Evolutionary conservation across 2,888 invertebrate genomes (phyloP).

Genomic region (Diogma glabrata): DNA sequence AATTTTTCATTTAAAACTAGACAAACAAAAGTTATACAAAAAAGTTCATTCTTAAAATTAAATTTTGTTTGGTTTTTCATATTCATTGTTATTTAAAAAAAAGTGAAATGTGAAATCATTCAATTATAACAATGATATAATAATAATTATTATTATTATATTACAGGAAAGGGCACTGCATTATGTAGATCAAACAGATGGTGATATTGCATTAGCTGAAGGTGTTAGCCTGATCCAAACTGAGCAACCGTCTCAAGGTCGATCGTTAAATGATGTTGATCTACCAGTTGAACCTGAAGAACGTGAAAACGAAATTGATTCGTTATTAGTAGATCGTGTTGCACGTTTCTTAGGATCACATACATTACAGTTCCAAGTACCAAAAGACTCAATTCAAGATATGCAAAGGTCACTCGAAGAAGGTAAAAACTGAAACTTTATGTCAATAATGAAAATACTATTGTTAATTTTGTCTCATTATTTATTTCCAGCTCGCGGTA

Average conservation of each 20-base stretch:
- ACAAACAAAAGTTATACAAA: too few species aligned
- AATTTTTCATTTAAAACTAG: neutral
- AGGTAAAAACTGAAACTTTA: too few species aligned
- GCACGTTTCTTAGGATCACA: slow-evolving; percentile 66
- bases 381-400: slow-evolving; percentile 57
- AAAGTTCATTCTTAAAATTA: neutral
- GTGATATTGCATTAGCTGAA: slow-evolving; percentile 48
- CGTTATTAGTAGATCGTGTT: slow-evolving; percentile 60
- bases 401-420: slow-evolving; percentile 70
- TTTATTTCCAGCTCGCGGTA: slow-evolving; percentile 67
- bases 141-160: slow-evolving; percentile 15
- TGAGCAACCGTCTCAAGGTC: slow-evolving; percentile 41
- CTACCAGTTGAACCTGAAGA: slow-evolving; percentile 62
- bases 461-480: slow-evolving; percentile 22
- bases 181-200: slow-evolving; percentile 52
- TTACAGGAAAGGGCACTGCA: slow-evolving; percentile 58
- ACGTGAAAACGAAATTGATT: slow-evolving; percentile 59
- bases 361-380: slow-evolving; percentile 69
- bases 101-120: neutral
- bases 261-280: slow-evolving; percentile 50
- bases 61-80: slow-evolving; percentile 8
- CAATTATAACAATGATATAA: neutral
- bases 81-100: neutral
- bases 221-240: slow-evolving; percentile 46
- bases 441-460: too few species aligned